These are phyloP conservation scores for Camptogramma bilineatum DNA, from an alignment of 2,888 invertebrate genomes.

Conservation along the genomic window DNA sequence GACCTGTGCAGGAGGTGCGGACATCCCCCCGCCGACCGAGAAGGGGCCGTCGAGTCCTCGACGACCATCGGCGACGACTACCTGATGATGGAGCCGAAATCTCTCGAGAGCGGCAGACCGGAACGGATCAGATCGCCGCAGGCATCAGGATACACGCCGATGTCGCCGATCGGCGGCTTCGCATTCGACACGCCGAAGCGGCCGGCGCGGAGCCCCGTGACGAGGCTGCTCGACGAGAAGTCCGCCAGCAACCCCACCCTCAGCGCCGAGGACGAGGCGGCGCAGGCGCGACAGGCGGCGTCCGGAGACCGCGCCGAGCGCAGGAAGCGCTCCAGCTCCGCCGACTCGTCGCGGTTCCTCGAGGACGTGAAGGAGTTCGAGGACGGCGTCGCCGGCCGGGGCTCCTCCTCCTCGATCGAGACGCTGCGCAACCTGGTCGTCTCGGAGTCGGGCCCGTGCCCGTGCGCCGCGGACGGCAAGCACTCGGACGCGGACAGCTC, in stretches of 20 bases:
- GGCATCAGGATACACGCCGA: slow-evolving; percentile 87
- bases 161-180: slow-evolving; percentile 88
- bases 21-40: slow-evolving; percentile 66
- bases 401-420: slow-evolving; percentile 79
- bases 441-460: slow-evolving; percentile 69
- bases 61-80: slow-evolving; percentile 83
- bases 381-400: slow-evolving; percentile 71
- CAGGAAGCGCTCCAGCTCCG: slow-evolving; percentile 89
- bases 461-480: slow-evolving; percentile 57
- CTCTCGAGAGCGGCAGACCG: slow-evolving; percentile 54
- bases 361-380: slow-evolving; percentile 86
- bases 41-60: slow-evolving; percentile 34
- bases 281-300: slow-evolving; percentile 35
- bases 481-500: slow-evolving; percentile 76
- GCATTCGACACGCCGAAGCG: slow-evolving; percentile 72
- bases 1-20: slow-evolving; percentile 87
- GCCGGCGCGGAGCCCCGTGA: slow-evolving; percentile 61
- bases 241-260: slow-evolving; percentile 90
- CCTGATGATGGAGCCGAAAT: slow-evolving; percentile 88
- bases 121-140: slow-evolving; percentile 56
- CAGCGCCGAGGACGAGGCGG: slow-evolving; percentile 65
- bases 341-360: slow-evolving; percentile 89
- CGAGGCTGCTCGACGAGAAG: slow-evolving; percentile 80
- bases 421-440: slow-evolving; percentile 73
- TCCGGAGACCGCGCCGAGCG: slow-evolving; percentile 52